Percentiles rank a stretch among this genome's conserved stretches.
These are phyloP conservation scores for Charanyca ferruginea DNA, from an alignment of 2,888 invertebrate genomes.

Conservation along the genomic window DNA sequence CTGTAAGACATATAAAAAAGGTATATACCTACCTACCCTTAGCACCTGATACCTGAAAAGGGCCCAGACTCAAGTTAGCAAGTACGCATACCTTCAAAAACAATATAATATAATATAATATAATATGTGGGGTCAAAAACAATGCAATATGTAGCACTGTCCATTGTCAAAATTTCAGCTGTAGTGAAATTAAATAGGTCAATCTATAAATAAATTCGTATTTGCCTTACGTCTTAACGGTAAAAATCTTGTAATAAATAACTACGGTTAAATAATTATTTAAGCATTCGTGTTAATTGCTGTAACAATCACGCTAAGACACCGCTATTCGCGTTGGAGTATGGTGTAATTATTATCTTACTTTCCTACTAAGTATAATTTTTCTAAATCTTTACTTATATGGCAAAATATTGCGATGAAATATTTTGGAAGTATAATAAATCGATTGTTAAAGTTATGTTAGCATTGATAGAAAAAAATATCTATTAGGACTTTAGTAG, in stretches of 20 bases:
- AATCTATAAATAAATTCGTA: not conserved
- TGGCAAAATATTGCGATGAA: not conserved
- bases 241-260: constrained; percentile 37
- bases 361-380: not conserved
- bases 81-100: no score
- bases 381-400: not conserved
- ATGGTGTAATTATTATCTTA: constrained; percentile 9
- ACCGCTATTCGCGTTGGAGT: constrained; percentile 38
- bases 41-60: no score
- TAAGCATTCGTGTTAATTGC: constrained; percentile 28
- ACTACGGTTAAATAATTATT: constrained; percentile 33
- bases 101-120: no score
- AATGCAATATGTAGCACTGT: no score
- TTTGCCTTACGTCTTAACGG: constrained; percentile 13
- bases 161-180: no score
- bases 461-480: no score
- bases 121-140: no score
- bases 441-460: not conserved
- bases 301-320: constrained; percentile 18
- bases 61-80: no score
- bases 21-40: no score
- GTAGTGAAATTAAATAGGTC: no score
- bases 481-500: not conserved
- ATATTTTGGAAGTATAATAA: not conserved
- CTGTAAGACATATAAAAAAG: no score